phyloP scores from a whole-genome alignment of 2,113 vertebrate genomes.

The Dipodomys ordii region DNA sequence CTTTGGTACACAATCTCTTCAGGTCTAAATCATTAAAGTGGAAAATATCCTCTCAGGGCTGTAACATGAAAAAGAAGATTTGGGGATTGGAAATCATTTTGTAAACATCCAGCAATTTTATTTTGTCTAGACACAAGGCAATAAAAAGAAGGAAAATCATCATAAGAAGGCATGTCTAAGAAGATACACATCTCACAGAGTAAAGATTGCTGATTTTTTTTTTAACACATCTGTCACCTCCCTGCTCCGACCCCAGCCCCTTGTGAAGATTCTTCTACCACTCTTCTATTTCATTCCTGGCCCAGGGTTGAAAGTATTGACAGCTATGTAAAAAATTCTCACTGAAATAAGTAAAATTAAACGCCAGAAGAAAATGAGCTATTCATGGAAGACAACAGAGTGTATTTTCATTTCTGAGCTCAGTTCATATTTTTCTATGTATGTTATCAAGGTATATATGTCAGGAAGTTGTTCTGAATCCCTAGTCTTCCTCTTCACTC shows the following conservation, averaged over 20 bases:
- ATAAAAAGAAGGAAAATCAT: constrained; percentile 73
- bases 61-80: constrained; percentile 58
- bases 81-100: constrained; percentile 71
- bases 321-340: background rate
- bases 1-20: constrained; percentile 23
- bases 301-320: background rate
- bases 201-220: background rate
- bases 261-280: constrained; percentile 11
- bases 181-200: background rate
- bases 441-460: background rate
- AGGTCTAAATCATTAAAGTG: constrained; percentile 58
- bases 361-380: background rate
- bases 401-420: background rate
- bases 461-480: background rate
- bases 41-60: constrained; percentile 69
- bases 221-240: background rate
- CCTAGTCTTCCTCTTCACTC: background rate
- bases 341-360: constrained; percentile 4
- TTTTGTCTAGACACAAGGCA: constrained; percentile 77
- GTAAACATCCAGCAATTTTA: constrained; percentile 61
- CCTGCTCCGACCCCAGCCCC: background rate
- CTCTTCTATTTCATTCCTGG: background rate
- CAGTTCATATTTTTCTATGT: background rate
- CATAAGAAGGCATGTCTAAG: constrained; percentile 50
- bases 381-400: background rate